phyloP scores from a whole-genome alignment of 2,797 vertebrate genomes.

The Simalia tracyae region DNA sequence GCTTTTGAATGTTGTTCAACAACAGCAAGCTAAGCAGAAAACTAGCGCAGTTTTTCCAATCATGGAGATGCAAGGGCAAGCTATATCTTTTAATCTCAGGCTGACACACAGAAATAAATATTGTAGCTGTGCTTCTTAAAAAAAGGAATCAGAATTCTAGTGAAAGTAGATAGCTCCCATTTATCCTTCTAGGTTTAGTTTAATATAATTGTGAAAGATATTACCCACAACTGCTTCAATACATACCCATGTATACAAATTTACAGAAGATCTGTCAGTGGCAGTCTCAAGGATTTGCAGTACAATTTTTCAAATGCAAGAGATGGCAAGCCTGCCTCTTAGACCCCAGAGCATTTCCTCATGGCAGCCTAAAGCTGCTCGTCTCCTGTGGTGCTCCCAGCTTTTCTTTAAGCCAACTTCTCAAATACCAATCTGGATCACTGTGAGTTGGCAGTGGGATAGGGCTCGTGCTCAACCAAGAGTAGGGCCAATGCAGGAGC shows the following conservation, averaged over 20 bases:
- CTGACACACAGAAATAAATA: neutral
- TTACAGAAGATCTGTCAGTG: neutral
- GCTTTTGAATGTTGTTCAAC: neutral
- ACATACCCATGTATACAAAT: neutral
- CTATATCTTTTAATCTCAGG: neutral
- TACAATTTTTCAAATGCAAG: neutral
- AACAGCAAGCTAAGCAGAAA: neutral
- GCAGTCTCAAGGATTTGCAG: neutral
- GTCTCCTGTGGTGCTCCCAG: neutral
- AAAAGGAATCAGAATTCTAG: slow-evolving; percentile 8
- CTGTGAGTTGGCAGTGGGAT: too few species aligned
- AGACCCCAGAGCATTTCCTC: neutral
- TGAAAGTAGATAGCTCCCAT: slow-evolving; percentile 5
- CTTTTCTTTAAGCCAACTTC: too few species aligned
- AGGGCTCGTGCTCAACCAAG: too few species aligned
- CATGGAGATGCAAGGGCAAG: neutral
- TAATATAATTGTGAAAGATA: slow-evolving; percentile 11
- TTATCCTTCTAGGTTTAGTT: slow-evolving; percentile 7
- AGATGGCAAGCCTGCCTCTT: neutral
- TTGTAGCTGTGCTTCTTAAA: neutral
- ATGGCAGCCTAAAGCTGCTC: neutral
- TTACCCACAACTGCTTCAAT: neutral
- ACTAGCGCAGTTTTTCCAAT: neutral
- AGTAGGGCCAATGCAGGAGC: too few species aligned
- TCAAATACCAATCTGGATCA: too few species aligned